Base-by-base conservation (phyloP, 1,140 invertebrate genomes). In the Belonocnema kinseyi region DNA sequence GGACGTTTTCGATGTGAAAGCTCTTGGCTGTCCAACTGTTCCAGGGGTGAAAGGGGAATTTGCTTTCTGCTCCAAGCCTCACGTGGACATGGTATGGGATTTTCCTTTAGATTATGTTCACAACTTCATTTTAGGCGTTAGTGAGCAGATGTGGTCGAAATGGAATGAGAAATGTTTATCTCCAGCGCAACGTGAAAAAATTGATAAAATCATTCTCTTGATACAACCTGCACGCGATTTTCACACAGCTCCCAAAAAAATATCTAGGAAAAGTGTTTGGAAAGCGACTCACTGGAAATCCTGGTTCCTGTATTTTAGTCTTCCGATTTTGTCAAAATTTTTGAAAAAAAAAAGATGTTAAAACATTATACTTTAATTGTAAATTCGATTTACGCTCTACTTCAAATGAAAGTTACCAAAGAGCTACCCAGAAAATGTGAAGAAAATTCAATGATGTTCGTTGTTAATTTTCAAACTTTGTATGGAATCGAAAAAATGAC, bases 101-200 rank as follows among this genome's bases (percentile, higher is more conserved):
- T 78, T 75, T 52, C 66, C 77, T 10, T n/a, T 58, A 8, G 74
- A 78, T 54, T 56, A 75, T 16, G 16, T 76, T 50, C 72, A 79
- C 19, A 66, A 40, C 2, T 14, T 66, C 10, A 19, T 76, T 50
- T 50, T 79, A 19, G 77, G 77, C 0, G 70, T 74, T 17, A 50
- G 14, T n/a, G 13, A 61, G 11, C 74, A 76, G 26, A 10, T 75
- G 16, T 77, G 52, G 70, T 52, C 54, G 26, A 10, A 50, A 10
- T 77, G 75, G 75, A 75, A 75, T 56, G 52, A 50, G 10, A 19
- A 51, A 1, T 3, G 3, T 72, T 16, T 21, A 8, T 16, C 17
- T 14, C 5, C 14, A 33, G 14, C 3, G 11, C 26, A 70, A 52
- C 21, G 8, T 66, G 70, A 19, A 7, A 10, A 26, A n/a, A 66